Evolutionary conservation across 2,113 vertebrate genomes (phyloP), one percentile per base, ranked within the genome.

Genomic region (Toxotes jaculatrix): DNA sequence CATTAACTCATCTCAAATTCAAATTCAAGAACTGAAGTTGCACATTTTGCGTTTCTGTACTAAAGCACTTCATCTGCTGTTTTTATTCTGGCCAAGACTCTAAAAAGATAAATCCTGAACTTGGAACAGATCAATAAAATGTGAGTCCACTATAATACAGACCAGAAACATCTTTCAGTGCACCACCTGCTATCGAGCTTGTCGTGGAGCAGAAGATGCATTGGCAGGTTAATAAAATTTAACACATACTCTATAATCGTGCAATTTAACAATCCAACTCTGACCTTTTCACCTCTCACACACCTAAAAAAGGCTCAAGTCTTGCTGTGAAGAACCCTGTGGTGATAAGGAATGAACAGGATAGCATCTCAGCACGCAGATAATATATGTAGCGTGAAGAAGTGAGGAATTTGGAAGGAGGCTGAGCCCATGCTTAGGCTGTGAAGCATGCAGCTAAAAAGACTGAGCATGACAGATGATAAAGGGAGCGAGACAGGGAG

Each of bases 371-470:
- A 77, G 65, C 66, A 21, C 9, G 16, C 7, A 21, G 60, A 79
- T 87, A 60, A 82, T 85, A 51, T 83, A 72, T 60, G 36, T 36
- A 84, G 82, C 63, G 34, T 87, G 90, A 88, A 85, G 51, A 83
- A 55, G 71, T 36, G 77, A 87, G 85, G 88, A 88, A 88, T 88
- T 85, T 75, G 68, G 64, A 57, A 53, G 66, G 53, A 71, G 80
- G 69, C 57, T n/a, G 59, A 70, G 67, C 32, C 32, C 43, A 34
- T 8, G 6, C 36, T 47, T 42, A 27, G 38, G 86, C 63, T 40
- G 73, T 73, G 55, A 71, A 75, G 83, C 75, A 23, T 60, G 74
- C 64, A 55, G 68, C 60, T 64, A 38, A 67, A 82, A 79, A 82
- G n/a, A 31, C 32, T 1, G 9, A 77, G 40, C 74, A n/a, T 83